Conservation (phyloP, 2,113 vertebrate genomes). For the Vombatus ursinus region DNA sequence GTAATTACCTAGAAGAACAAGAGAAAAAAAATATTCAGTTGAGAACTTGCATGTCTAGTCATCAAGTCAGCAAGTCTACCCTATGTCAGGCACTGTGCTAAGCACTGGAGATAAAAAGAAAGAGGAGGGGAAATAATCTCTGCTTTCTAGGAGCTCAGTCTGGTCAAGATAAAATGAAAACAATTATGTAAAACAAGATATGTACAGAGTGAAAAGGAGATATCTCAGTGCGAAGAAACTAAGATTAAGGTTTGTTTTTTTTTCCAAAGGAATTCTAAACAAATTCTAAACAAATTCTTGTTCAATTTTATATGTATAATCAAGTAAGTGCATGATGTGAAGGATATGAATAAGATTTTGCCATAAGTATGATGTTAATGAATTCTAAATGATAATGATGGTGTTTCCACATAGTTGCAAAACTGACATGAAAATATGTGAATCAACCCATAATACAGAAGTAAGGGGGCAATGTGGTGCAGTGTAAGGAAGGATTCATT, state of each 20-base stretch:
- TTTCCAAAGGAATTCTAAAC: neutral
- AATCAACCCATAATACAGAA: neutral
- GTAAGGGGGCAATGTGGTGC: neutral
- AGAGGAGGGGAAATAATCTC: rapidly evolving
- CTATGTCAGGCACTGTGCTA: neutral
- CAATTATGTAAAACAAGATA: neutral
- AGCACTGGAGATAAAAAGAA: neutral
- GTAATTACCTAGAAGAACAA: constrained; percentile 10
- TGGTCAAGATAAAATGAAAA: neutral
- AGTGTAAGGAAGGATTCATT: neutral
- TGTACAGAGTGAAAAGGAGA: neutral
- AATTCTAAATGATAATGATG: neutral
- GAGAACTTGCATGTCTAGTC: neutral
- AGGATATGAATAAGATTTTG: neutral
- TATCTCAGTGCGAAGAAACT: neutral
- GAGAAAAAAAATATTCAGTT: neutral
- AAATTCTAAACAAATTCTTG: neutral
- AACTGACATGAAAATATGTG: neutral
- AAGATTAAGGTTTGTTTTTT: neutral
- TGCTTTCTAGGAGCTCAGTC: neutral
- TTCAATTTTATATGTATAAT: neutral
- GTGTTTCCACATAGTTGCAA: neutral
- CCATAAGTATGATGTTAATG: neutral
- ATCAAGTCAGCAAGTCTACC: neutral
- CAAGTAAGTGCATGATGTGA: neutral